A percentile compares a stretch with the other conserved stretches of the same genome.
Conservation (phyloP, 1,140 invertebrate genomes). For the Neodiprion fabricii region DNA sequence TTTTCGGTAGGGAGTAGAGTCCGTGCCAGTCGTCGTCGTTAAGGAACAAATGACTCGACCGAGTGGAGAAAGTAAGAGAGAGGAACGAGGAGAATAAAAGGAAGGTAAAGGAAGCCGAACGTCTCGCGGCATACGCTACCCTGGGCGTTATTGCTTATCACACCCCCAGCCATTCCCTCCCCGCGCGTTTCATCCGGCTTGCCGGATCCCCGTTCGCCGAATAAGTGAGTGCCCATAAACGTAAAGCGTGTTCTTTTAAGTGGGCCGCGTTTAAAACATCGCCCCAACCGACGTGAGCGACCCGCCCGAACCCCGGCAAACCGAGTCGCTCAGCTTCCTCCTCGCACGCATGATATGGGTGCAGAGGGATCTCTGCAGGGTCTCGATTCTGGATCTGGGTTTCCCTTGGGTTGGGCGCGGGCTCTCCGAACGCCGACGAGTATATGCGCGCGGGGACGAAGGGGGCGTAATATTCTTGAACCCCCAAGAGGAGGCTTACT, state of each 20-base stretch:
- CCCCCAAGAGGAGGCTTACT: conserved; percentile 61
- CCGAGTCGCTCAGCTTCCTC: conserved; percentile 32
- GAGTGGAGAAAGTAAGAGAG: conserved; percentile 17
- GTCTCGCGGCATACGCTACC: conserved; percentile 39
- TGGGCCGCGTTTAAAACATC: conserved; percentile 60
- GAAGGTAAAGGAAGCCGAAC: conserved; percentile 29
- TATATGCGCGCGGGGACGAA: neutral
- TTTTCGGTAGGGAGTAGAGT: neutral
- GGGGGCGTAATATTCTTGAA: conserved; percentile 60
- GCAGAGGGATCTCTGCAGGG: conserved; percentile 1
- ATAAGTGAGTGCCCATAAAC: conserved; percentile 56
- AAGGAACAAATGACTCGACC: neutral
- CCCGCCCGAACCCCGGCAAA: conserved; percentile 28
- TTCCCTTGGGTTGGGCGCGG: neutral
- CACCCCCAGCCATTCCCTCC: conserved; percentile 21
- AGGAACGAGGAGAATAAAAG: conserved; percentile 21
- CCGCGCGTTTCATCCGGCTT: conserved; percentile 38
- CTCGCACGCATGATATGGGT: conserved; percentile 11
- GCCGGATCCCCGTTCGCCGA: conserved; percentile 33
- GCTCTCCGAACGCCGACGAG: neutral
- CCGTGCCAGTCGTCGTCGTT: neutral
- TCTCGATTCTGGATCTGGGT: conserved; percentile 1
- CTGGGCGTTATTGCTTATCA: conserved; percentile 54
- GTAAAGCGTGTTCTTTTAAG: conserved; percentile 63
- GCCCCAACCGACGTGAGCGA: conserved; percentile 52